These are phyloP conservation scores for Paramisgurnus dabryanus DNA, from an alignment of 2,113 vertebrate genomes.

Conservation along the genomic window DNA sequence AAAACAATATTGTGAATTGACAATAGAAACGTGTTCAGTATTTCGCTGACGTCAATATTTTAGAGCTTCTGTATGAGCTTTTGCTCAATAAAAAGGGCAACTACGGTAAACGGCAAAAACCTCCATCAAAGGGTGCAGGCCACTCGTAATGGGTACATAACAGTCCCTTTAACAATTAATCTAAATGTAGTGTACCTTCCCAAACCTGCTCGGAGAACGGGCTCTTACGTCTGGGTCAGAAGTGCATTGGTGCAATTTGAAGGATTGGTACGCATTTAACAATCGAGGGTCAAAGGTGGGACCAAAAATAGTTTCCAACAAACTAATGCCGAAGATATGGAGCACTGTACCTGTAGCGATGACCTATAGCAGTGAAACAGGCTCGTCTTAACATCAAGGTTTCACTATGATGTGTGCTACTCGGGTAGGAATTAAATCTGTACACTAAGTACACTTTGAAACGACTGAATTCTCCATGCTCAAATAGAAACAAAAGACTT, in stretches of 20 bases:
- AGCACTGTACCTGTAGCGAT: conserved; percentile 23
- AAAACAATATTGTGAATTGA: not conserved
- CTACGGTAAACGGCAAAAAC: conserved; percentile 5
- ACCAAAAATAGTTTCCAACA: conserved; percentile 26
- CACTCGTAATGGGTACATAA: conserved; percentile 30
- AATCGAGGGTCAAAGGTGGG: conserved; percentile 31
- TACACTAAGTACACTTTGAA: conserved; percentile 41
- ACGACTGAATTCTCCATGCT: conserved; percentile 43
- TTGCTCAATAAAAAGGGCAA: conserved; percentile 8
- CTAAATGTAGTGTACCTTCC: conserved; percentile 42
- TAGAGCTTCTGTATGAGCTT: not conserved
- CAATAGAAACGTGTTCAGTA: conserved; percentile 28
- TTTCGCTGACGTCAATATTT: conserved; percentile 23
- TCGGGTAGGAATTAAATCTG: conserved; percentile 36
- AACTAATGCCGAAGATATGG: not conserved
- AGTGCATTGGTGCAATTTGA: conserved; percentile 60
- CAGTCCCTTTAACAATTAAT: conserved; percentile 36
- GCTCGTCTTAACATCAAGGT: conserved; percentile 24
- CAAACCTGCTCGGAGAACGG: conserved; percentile 37
- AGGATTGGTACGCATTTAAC: conserved; percentile 33
- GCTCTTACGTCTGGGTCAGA: conserved; percentile 43
- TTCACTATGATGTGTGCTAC: conserved; percentile 48
- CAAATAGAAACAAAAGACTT: conserved; percentile 15
- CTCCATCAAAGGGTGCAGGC: conserved; percentile 20
- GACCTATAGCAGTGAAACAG: conserved; percentile 5